Evolutionary conservation across 2,113 vertebrate species (phyloP), one percentile per base, ranked within the genome.

Genomic region (Periophthalmus modestus): DNA sequence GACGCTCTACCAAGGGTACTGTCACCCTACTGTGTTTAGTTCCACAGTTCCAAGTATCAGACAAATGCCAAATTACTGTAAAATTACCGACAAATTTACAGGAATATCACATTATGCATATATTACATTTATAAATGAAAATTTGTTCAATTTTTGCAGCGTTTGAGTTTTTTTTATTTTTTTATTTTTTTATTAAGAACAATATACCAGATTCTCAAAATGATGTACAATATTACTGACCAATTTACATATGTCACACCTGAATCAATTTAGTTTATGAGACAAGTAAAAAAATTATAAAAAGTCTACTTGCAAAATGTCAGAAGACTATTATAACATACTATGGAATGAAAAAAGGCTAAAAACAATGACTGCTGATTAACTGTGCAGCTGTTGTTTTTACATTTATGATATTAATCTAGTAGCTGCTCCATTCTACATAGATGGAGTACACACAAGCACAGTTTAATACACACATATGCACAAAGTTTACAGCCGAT

Each of bases 401-500:
- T 19, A 52, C n/a, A 0, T 6, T 43, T n/a, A n/a, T n/a, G n/a
- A n/a, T n/a, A n/a, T n/a, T n/a, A n/a, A n/a, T n/a, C n/a, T n/a
- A 68, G 19, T 68, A 66, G 58, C 72, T 72, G 59, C 39, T 74
- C 72, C 54, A 57, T 75, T 34, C 72, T 15, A 74, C 55, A 78
- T 48, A 36, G 69, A 74, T 73, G 50, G 36, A 73, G 69, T 72
- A 74, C 62, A 69, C 65, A 73, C 50, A 43, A 10, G 7, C 7
- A 59, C 57, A 72, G 48, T 18, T 70, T 55, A 43, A 43, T 9
- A 75, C 57, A 72, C 59, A 74, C 13, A 76, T 19, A 33, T 18
- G 77, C 72, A 82, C 70, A 78, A 74, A 67, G 57, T 74, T 74
- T 74, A 48, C 69, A 80, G 74, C 33, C 33, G 73, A 79, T 73